These are phyloP conservation scores for Drosophila rubida DNA, from an alignment of 2,888 invertebrate genomes.

Conservation along the genomic window DNA sequence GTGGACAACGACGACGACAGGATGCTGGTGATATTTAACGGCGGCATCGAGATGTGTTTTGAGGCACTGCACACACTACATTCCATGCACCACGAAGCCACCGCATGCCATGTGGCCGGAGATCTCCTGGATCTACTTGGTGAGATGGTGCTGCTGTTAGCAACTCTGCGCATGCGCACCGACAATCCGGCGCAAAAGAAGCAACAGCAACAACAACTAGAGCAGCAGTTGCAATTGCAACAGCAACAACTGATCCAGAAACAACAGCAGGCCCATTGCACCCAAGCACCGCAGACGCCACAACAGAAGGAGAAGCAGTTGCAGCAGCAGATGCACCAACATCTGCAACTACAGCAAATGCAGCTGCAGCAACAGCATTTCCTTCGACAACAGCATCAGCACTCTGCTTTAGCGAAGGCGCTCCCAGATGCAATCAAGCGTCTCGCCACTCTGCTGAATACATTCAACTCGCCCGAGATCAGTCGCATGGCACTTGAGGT, in stretches of 20 bases:
- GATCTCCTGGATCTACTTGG: slow-evolving; percentile 94
- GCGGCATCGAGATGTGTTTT: slow-evolving; percentile 89
- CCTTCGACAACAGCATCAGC: slow-evolving; percentile 81
- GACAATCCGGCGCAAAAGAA: slow-evolving; percentile 83
- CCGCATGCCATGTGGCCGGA: slow-evolving; percentile 93
- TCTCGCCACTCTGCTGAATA: slow-evolving; percentile 93
- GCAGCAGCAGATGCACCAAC: slow-evolving; percentile 81
- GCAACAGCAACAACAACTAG: slow-evolving; percentile 76
- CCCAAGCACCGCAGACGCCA: slow-evolving; percentile 73
- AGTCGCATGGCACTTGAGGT: slow-evolving; percentile 91
- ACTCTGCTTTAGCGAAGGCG: slow-evolving; percentile 89
- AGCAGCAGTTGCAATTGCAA: slow-evolving; percentile 75
- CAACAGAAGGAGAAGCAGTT: slow-evolving; percentile 79
- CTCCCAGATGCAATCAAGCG: slow-evolving; percentile 95
- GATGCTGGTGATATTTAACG: slow-evolving; percentile 94
- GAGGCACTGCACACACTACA: slow-evolving; percentile 95
- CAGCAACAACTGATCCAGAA: slow-evolving; percentile 71
- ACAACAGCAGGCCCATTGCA: slow-evolving; percentile 69
- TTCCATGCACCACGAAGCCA: slow-evolving; percentile 97
- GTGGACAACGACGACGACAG: slow-evolving; percentile 96
- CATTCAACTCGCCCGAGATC: slow-evolving; percentile 94
- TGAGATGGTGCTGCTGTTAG: slow-evolving; percentile 90
- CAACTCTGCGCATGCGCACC: slow-evolving; percentile 87
- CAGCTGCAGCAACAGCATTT: slow-evolving; percentile 81
- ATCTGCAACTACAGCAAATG: slow-evolving; percentile 78